Evolutionary conservation across 2,888 invertebrate genomes (phyloP).

Genomic region (Apotomis betuletana): DNA sequence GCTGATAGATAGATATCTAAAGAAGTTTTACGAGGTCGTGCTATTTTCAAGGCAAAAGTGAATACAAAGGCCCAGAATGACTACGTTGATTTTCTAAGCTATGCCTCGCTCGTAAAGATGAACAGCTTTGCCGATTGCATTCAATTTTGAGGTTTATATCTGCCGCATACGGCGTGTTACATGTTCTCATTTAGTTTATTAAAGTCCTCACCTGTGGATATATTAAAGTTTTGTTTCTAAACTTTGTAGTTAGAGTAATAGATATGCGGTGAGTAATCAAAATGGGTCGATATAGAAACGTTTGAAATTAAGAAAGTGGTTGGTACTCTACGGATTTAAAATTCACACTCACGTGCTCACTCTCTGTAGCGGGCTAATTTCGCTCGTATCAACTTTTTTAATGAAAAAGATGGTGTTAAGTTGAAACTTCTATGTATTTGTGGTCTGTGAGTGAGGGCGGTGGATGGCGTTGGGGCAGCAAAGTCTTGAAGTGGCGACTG

Average conservation of each 20-base stretch:
- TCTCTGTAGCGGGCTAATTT: too few relatives aligned
- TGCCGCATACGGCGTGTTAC: neutral
- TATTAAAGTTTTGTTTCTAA: constrained; percentile 9
- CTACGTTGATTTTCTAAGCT: constrained; percentile 1
- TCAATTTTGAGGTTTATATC: constrained; percentile 10
- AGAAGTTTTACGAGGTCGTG: too few relatives aligned
- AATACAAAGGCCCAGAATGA: neutral
- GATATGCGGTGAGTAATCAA: neutral
- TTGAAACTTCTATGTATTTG: too few relatives aligned
- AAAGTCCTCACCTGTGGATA: constrained; percentile 18
- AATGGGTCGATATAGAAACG: neutral
- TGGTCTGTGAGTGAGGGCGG: too few relatives aligned
- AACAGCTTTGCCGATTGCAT: constrained; percentile 14
- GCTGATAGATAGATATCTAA: too few relatives aligned
- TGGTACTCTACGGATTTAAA: too few relatives aligned
- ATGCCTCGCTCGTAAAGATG: constrained; percentile 21
- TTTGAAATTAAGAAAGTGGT: neutral
- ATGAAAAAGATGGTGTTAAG: too few relatives aligned
- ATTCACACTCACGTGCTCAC: too few relatives aligned
- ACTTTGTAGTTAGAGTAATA: neutral
- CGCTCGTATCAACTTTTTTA: too few relatives aligned
- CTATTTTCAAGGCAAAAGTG: neutral
- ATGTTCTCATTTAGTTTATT: neutral
- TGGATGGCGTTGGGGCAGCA: too few relatives aligned
- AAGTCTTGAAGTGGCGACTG: too few relatives aligned